phyloP scores from a whole-genome alignment of 2,888 invertebrate species.

The Drosophila subsilvestris region DNA sequence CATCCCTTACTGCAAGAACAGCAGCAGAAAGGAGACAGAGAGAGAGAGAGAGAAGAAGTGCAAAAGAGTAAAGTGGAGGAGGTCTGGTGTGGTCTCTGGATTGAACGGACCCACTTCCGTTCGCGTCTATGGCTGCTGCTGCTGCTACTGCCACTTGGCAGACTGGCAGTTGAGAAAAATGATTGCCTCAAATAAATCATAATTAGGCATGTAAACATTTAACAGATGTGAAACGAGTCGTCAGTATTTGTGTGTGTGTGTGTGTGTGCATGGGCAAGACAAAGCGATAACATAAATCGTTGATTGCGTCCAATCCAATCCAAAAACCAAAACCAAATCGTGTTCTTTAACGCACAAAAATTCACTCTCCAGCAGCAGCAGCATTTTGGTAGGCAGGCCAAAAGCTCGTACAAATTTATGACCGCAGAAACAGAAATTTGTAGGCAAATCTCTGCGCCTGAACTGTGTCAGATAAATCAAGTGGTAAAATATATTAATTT shows the following conservation, averaged over 20 bases:
- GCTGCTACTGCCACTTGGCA: constrained; percentile 33
- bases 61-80: not conserved
- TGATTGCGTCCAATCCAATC: constrained; percentile 28
- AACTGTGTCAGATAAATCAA: constrained; percentile 42
- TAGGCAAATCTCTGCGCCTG: constrained; percentile 45
- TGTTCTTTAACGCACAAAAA: constrained; percentile 26
- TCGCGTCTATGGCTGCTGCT: constrained; percentile 22
- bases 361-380: constrained; percentile 7
- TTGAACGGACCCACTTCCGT: constrained; percentile 19
- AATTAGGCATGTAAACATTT: constrained; percentile 72
- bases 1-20: constrained; percentile 4
- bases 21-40: constrained; percentile 1
- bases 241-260: constrained; percentile 8
- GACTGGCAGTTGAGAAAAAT: constrained; percentile 56
- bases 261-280: constrained; percentile 26
- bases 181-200: constrained; percentile 71
- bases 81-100: not conserved
- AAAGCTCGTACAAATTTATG: constrained; percentile 35
- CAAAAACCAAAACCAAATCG: not conserved
- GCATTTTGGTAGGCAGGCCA: not conserved
- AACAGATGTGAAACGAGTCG: constrained; percentile 9
- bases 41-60: not conserved
- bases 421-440: constrained; percentile 22
- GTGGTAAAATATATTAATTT: constrained; percentile 27
- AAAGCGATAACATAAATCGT: constrained; percentile 59